Base-by-base conservation (phyloP, 2,888 invertebrate genomes). In the Meliscaeva auricollis region DNA sequence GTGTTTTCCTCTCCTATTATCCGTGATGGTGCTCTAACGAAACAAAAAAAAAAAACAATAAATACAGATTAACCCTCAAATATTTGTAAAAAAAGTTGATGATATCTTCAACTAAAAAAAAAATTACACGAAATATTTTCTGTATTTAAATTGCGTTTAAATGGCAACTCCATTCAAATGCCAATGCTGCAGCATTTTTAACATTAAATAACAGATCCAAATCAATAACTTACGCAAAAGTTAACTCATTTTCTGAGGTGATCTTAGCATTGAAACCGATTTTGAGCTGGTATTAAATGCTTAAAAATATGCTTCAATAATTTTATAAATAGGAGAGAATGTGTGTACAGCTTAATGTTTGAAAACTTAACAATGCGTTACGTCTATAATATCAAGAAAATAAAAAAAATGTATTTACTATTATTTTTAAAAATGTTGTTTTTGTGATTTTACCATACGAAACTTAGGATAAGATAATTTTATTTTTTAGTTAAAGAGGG, bases 361-460 rank as follows among this genome's bases (percentile, higher is more conserved):
- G 46, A 38, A 62, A 64, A 56, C 1, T 26, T 38, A 32, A 17
- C n/a, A 4, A 32, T 38, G 7, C 13, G 5, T 38, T 38, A 46
- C n/a, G 5, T 54, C 52, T 52, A 15, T 8, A 38, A 74, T 48
- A 46, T 58, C 7, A 72, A 85, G 32, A 62, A 68, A 73, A 73
- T 77, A 50, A 50, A 35, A 48, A 66, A 66, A 22, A 66, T 30
- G 9, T 64, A 62, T 44, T 22, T 79, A 46, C 80, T 76, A 85
- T 73, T 77, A 52, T 73, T 81, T 77, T 77, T 85, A 76, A 81
- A 76, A 81, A 76, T 77, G 72, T 80, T 80, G 76, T 80, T 80
- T 66, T 85, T 85, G 85, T 85, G 85, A 85, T 85, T 85, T 85
- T 81, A 85, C 81, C 76, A 81, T 85, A 85, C 81, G 85, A 85